Evolutionary conservation across 2,888 invertebrate genomes (phyloP), one percentile per base, ranked within the genome.

Genomic region (Drosophila mimetica): DNA sequence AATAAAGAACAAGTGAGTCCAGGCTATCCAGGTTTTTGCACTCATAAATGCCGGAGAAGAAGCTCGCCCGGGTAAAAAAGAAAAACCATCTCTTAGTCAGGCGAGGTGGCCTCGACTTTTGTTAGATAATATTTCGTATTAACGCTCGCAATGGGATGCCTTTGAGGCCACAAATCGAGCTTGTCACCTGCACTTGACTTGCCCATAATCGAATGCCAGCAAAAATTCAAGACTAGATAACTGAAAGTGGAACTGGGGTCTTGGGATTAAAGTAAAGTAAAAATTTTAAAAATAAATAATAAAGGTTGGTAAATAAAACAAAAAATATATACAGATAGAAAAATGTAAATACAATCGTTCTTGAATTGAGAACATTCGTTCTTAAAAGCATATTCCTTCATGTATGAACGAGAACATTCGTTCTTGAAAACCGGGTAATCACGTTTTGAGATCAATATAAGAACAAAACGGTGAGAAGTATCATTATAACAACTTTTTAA

Each of bases 61-160:
- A 42, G 63, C 41, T 64, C 37, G 46, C 64, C n/a, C 16, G 28
- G 16, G 25, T 34, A 34, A n/a, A 37, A 16, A 16, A 16, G 37
- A 37, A 37, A 14, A 4, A 9, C 7, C 11, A 22, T 37, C 30
- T 37, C 30, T 11, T 6, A 22, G 36, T n/a, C 50, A 46, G 14
- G 4, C 25, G 25, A 44, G 42, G n/a, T 44, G 42, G 25, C 42
- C 42, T 41, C 51, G 57, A 76, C 79, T 86, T 87, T 90, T 89
- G 89, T 90, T 76, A 74, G 76, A 83, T 83, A 89, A 89, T 81
- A 79, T 85, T 90, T 81, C 75, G 71, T 75, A 90, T 89, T 89
- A 90, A 76, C 71, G 76, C 81, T 66, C 89, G 51, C 90, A 46
- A 85, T 90, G 85, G 90, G 90, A 79, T 66, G 61, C 75, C 88